Base-by-base conservation (phyloP, 2,888 invertebrate genomes). In the Hydropsyche betteni region DNA sequence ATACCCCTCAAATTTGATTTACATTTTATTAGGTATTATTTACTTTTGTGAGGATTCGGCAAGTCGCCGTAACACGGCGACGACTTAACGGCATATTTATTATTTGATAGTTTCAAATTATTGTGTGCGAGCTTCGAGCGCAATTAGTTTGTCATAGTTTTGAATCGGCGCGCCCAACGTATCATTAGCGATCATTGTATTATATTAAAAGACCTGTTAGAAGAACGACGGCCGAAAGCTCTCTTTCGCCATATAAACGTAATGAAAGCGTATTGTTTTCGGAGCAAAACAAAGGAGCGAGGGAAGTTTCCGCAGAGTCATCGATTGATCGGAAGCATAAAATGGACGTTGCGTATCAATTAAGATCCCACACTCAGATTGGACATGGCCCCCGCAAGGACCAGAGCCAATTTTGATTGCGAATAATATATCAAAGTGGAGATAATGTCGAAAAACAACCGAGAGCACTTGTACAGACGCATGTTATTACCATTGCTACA, bases 351-450 rank as follows among this genome's bases (percentile, higher is more conserved):
- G 33, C 64, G 55, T 70, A 75, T 75, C 70, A 69, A 69, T 75
- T 75, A 75, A 75, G 75, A 75, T 75, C 51, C 69, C 70, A 68
- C 51, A 58, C 61, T 70, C 36, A 33, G 75, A 75, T 75, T 70
- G 58, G 44, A 10, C n/a, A 50, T 53, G 51, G 44, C 72, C 55
- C 72, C 72, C 12, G 36, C 14, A 55, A 24, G 12, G 44, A 69
- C 16, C 3, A n/a, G 36, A 72, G 33, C 52, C 58, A 58, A 58
- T 72, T 72, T 61, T 58, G 72, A 72, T 72, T 61, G 72, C 72
- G 34, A 72, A 72, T 61, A 72, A 72, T 72, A 55, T 61, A 72
- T 72, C 72, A 72, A 55, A 24, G 50, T 70, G 6, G 12, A 38
- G 69, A 69, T 69, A 69, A 50, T 44, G 69, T n/a, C 68, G 8